phyloP scores from a whole-genome alignment of 2,113 vertebrate genomes.

The Podarcis cretensis region DNA sequence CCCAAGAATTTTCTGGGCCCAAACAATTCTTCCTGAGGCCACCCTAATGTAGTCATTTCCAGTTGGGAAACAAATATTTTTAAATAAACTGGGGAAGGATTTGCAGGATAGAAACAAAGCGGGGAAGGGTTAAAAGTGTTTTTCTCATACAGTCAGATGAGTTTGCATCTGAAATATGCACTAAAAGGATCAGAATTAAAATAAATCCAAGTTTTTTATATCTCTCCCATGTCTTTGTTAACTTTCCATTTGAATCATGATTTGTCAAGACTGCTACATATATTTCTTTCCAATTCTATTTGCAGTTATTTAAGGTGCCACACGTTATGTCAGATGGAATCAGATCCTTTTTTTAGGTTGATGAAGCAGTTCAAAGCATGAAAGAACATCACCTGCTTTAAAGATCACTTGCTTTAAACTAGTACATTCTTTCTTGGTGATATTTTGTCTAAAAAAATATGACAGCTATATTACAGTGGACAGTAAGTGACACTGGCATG shows the following conservation, averaged over 20 bases:
- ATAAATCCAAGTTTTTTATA: background rate
- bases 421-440: background rate
- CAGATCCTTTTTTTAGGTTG: background rate
- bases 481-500: background rate
- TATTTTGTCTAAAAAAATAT: background rate
- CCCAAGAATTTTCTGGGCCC: too few relatives aligned
- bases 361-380: background rate
- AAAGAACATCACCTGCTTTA: background rate
- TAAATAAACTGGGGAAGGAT: too few relatives aligned
- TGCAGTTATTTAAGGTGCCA: background rate
- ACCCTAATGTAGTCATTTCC: too few relatives aligned
- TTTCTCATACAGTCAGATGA: too few relatives aligned
- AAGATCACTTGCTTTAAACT: background rate
- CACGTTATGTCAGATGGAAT: background rate
- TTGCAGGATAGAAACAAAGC: too few relatives aligned
- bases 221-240: background rate
- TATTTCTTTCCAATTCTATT: background rate
- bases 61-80: too few relatives aligned
- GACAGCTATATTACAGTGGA: background rate
- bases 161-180: background rate
- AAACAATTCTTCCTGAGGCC: too few relatives aligned
- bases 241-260: background rate
- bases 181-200: background rate
- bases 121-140: too few relatives aligned
- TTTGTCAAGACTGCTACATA: background rate